Evolutionary conservation across 2,113 vertebrate genomes (phyloP).

Genomic region (Pomatorhinus ruficollis): DNA sequence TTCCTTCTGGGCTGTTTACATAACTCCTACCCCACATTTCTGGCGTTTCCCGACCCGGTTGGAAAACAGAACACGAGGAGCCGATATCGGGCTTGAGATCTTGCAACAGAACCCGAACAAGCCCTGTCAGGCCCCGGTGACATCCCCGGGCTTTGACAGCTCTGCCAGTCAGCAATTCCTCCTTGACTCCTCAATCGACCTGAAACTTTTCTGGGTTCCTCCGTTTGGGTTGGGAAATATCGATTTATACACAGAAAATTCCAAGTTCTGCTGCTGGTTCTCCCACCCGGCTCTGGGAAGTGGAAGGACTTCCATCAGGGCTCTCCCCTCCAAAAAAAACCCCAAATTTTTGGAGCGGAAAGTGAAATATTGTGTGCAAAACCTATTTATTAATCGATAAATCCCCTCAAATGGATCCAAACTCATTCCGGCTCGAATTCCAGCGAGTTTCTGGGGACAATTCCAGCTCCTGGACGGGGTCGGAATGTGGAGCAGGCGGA

Average conservation of each 20-base stretch:
- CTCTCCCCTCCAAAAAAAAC: neutral
- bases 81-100: neutral
- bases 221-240: neutral
- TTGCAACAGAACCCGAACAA: constrained; percentile 9
- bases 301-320: fast-evolving
- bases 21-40: neutral
- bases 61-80: neutral
- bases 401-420: fast-evolving
- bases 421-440: neutral
- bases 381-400: neutral
- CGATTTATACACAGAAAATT: neutral
- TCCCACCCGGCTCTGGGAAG: neutral
- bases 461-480: neutral
- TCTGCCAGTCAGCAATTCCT: constrained; percentile 49
- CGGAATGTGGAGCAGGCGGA: neutral
- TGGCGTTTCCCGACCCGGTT: neutral
- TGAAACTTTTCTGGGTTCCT: neutral
- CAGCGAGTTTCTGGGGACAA: too few species aligned
- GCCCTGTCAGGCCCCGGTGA: constrained; percentile 35
- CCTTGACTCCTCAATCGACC: neutral
- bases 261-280: neutral
- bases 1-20: neutral
- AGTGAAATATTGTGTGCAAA: fast-evolving
- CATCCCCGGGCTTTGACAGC: neutral
- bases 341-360: neutral